Base-by-base conservation (phyloP, 2,797 vertebrate genomes). In the Danio choprae region DNA sequence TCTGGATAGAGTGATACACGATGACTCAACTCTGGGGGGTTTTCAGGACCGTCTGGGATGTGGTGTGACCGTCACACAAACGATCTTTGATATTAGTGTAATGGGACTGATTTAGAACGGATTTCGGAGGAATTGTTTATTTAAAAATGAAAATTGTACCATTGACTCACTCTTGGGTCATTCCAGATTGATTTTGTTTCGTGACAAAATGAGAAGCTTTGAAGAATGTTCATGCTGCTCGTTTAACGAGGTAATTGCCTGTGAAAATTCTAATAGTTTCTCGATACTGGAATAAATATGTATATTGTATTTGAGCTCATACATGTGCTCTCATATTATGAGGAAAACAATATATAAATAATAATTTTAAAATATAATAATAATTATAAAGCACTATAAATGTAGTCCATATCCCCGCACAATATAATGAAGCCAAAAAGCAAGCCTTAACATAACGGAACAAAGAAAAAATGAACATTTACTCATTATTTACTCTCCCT, bases 1-100 rank as follows among this genome's bases (percentile, higher is more conserved):
- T 48, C 9, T 62, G 63, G 62, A 63, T 40, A 69, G 74, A 68
- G 74, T 51, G 77, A 68, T 64, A 58, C 29, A 36, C 13, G 51
- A 16, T 79, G 77, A 79, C 12, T 79, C 77, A 79, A 15, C 2
- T 29, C 29, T 1, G 29, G 75, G 55, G 36, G 20, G 43, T 38
- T 63, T 46, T 48, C 5, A 48, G 53, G 7, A 58, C 15, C 36
- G 51, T 44, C 22, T 56, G 50, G 6, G 7, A 51, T 29, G 5
- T 18, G 6, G 6, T 1, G 18, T 4, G 48, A 20, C 48, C 16
- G 46, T n/a, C 8, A 64, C 15, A 40, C 18, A 64, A 51, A 64
- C 43, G 13, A 15, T 12, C 20, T 53, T 62, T 2, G 0, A 46
- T 62, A 20, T 51, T 10, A 41, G 36, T 51, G 48, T 36, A 40